A percentile compares a stretch with the other conserved stretches of the same genome.
These are phyloP conservation scores for Ochropacha duplaris DNA, from an alignment of 2,888 invertebrate genomes.

Conservation along the genomic window DNA sequence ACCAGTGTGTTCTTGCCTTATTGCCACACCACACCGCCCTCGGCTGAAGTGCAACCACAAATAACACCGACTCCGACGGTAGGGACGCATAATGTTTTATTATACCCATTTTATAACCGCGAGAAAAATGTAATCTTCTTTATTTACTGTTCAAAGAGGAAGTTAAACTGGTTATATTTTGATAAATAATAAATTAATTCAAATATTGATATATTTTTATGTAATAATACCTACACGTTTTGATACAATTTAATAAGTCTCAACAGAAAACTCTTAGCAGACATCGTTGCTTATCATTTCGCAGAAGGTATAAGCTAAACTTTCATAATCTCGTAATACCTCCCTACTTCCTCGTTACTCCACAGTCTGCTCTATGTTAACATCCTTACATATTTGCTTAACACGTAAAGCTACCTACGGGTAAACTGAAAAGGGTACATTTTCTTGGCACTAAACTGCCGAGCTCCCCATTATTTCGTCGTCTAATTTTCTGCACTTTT, in stretches of 20 bases:
- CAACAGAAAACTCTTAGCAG: too few relatives aligned
- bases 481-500: conserved; percentile 59
- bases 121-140: conserved; percentile 71
- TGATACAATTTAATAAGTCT: too few relatives aligned
- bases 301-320: too few relatives aligned
- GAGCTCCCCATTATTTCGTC: conserved; percentile 36
- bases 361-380: not conserved
- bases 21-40: conserved; percentile 46
- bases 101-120: conserved; percentile 70
- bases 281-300: too few relatives aligned
- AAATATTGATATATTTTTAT: not conserved
- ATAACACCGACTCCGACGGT: conserved; percentile 48
- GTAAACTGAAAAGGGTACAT: not conserved
- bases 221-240: too few relatives aligned
- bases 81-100: conserved; percentile 75
- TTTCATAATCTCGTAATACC: not conserved
- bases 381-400: not conserved
- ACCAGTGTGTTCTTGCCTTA: conserved; percentile 55
- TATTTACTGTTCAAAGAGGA: conserved; percentile 63
- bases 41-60: conserved; percentile 66
- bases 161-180: conserved; percentile 53
- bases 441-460: conserved; percentile 6
- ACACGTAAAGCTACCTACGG: not conserved
- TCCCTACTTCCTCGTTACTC: not conserved
- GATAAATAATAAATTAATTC: conserved; percentile 39